Percentiles rank a stretch among this genome's conserved stretches.
Conservation (phyloP, 2,888 invertebrate species). For the Lepidochrysops patricia region DNA sequence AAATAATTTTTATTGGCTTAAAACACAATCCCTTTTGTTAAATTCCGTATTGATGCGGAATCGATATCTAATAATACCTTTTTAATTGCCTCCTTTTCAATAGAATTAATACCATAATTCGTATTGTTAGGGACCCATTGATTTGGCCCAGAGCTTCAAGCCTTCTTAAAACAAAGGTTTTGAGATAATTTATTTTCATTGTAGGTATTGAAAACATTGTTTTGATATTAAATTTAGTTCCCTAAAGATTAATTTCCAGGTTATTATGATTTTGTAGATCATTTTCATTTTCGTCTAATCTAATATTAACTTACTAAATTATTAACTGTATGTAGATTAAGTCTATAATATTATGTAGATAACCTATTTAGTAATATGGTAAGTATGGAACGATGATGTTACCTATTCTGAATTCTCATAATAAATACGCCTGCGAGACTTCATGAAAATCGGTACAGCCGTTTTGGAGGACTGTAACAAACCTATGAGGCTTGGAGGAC, state of each 20-base stretch:
- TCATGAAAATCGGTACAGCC: too few species aligned
- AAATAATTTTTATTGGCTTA: background rate
- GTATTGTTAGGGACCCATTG: background rate
- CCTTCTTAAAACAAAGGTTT: background rate
- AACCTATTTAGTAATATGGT: too few species aligned
- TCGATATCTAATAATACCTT: background rate
- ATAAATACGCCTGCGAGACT: too few species aligned
- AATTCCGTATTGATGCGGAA: background rate
- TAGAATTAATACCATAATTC: background rate
- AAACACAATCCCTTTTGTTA: background rate
- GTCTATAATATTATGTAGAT: too few species aligned
- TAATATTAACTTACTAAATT: too few species aligned
- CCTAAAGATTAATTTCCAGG: background rate
- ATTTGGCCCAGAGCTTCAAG: background rate
- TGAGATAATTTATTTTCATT: background rate
- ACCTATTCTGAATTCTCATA: too few species aligned
- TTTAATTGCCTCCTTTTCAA: background rate
- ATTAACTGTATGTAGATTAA: too few species aligned
- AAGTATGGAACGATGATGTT: too few species aligned
- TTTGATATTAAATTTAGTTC: background rate
- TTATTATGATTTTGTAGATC: background rate
- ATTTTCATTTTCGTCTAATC: background rate
- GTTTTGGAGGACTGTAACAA: too few species aligned
- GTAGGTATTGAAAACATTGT: background rate
- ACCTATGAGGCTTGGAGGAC: too few species aligned